Percentiles rank a stretch among this genome's conserved stretches.
These are phyloP conservation scores for Peromyscus polionotus DNA, from an alignment of 2,113 vertebrate genomes.

Conservation along the genomic window DNA sequence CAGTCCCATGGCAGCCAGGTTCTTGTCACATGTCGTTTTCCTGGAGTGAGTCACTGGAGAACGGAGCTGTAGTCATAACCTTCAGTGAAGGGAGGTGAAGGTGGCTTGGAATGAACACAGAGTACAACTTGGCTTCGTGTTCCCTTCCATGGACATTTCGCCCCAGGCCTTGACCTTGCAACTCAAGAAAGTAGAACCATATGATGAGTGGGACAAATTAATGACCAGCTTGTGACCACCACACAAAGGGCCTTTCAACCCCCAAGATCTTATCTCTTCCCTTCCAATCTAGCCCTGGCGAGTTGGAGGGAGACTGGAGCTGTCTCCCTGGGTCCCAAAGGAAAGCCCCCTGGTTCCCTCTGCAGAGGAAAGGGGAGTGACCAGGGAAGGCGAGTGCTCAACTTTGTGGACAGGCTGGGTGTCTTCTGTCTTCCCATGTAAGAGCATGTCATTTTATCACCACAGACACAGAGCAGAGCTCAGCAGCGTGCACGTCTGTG, in stretches of 20 bases:
- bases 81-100: constrained; percentile 52
- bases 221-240: neutral
- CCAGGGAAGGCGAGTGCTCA: neutral
- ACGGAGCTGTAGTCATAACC: constrained; percentile 48
- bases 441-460: neutral
- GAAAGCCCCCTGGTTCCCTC: neutral
- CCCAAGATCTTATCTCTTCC: neutral
- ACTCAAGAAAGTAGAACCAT: neutral
- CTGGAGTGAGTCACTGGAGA: constrained; percentile 68
- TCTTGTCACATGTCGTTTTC: constrained; percentile 75
- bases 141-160: neutral
- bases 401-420: rapidly evolving
- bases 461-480: neutral
- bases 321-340: neutral
- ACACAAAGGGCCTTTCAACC: constrained; percentile 32
- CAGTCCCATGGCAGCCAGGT: constrained; percentile 62
- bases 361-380: neutral
- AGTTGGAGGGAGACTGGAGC: neutral
- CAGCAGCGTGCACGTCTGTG: rapidly evolving
- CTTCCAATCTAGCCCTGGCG: neutral
- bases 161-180: constrained; percentile 26
- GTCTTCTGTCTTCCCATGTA: neutral
- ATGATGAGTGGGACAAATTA: neutral
- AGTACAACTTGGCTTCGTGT: neutral
- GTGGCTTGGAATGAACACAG: neutral